Conservation (phyloP, 1,140 invertebrate genomes). For the Bathynomus jamesi region DNA sequence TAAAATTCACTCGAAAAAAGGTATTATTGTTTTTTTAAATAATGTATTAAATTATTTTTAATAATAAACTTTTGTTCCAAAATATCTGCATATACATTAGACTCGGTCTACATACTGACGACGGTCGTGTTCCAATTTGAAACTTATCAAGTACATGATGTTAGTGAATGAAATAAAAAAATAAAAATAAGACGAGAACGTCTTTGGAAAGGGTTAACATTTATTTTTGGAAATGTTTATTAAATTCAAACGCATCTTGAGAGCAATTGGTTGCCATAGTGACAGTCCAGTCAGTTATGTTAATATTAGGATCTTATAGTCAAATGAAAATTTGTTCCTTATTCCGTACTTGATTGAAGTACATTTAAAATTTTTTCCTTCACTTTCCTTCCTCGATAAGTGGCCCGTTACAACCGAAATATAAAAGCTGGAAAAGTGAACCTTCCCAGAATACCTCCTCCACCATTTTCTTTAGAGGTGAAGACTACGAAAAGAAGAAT, state of each 20-base stretch:
- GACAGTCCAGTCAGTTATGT: background rate
- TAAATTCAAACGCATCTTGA: background rate
- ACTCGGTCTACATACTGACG: too few relatives aligned
- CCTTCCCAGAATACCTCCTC: background rate
- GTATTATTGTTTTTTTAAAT: too few relatives aligned
- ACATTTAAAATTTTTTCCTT: background rate
- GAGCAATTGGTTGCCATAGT: background rate
- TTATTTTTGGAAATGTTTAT: background rate
- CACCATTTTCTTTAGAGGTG: background rate
- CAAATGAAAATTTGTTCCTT: background rate
- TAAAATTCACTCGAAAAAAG: too few relatives aligned
- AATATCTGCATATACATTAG: too few relatives aligned
- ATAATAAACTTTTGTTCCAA: too few relatives aligned
- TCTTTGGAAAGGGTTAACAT: background rate
- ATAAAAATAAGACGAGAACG: background rate
- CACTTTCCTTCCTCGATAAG: too few relatives aligned
- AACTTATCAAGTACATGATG: too few relatives aligned
- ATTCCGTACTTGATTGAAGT: background rate
- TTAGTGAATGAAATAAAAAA: background rate
- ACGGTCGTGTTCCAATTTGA: too few relatives aligned
- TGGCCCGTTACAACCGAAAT: background rate
- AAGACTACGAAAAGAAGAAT: background rate
- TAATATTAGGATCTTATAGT: background rate
- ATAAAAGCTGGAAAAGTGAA: background rate
- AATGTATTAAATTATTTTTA: too few relatives aligned